Conservation (phyloP, 2,797 vertebrate species). For the Rousettus madagascariensis region DNA sequence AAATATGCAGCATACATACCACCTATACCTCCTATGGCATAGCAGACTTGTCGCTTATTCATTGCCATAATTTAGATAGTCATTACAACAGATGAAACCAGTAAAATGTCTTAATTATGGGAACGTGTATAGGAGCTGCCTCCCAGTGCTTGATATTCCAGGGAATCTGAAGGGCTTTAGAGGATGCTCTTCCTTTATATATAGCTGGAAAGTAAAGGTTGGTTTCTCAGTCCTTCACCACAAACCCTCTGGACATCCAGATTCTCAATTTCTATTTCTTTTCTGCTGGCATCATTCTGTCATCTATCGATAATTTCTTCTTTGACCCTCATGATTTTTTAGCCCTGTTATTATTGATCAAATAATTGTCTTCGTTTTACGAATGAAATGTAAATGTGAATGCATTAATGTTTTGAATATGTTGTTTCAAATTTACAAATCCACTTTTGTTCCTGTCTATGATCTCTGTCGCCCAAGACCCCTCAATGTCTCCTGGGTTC, state of each 20-base stretch:
- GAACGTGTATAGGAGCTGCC: background rate
- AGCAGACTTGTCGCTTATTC: background rate
- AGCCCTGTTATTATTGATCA: background rate
- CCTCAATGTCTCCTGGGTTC: background rate
- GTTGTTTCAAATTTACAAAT: background rate
- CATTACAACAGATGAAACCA: background rate
- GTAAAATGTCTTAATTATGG: background rate
- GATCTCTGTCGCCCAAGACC: background rate
- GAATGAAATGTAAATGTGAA: background rate
- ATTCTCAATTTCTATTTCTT: background rate
- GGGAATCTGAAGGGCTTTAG: background rate
- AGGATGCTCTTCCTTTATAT: background rate
- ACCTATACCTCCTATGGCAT: background rate
- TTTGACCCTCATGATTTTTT: background rate
- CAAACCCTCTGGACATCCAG: background rate
- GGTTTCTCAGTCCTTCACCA: background rate
- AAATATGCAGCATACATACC: accelerated
- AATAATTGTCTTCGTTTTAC: background rate
- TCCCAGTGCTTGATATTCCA: background rate
- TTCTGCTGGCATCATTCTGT: background rate
- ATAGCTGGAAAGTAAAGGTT: background rate
- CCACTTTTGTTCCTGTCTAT: background rate
- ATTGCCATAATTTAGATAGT: too few species aligned
- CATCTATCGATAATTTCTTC: background rate
- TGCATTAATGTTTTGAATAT: background rate